These are phyloP conservation scores for Perithous albicinctus DNA, from an alignment of 2,888 invertebrate species.

Conservation along the genomic window DNA sequence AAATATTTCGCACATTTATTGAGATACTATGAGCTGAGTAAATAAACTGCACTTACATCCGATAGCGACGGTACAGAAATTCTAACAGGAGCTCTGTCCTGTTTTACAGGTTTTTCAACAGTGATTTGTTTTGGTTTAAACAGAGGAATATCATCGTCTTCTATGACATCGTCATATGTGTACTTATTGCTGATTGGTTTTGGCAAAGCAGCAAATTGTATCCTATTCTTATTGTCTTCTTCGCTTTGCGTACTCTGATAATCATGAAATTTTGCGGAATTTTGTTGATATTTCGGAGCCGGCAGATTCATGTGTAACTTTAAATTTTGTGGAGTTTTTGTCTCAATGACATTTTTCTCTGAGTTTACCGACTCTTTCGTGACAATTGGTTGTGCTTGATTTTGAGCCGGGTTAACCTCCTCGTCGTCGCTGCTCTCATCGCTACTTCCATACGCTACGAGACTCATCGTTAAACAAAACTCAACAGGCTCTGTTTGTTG, in stretches of 20 bases:
- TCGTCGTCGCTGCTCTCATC: slow-evolving; percentile 80
- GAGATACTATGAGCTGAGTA: not conserved
- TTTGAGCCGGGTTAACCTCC: slow-evolving; percentile 65
- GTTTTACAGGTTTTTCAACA: slow-evolving; percentile 73
- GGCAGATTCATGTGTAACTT: slow-evolving; percentile 37
- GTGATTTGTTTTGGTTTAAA: slow-evolving; percentile 76
- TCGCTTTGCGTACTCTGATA: not conserved
- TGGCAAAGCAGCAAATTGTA: slow-evolving; percentile 84
- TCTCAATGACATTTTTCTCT: not conserved
- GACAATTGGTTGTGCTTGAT: slow-evolving; percentile 19
- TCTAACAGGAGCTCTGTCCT: slow-evolving; percentile 86
- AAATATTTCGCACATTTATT: too few species aligned
- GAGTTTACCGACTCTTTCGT: slow-evolving; percentile 6
- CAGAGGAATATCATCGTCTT: slow-evolving; percentile 87
- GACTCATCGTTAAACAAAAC: slow-evolving; percentile 75
- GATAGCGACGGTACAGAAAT: slow-evolving; percentile 90
- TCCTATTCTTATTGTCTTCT: not conserved
- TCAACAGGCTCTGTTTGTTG: not conserved
- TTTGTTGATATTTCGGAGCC: slow-evolving; percentile 35
- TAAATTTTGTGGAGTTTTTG: slow-evolving; percentile 14
- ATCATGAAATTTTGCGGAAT: not conserved
- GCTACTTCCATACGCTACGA: slow-evolving; percentile 82
- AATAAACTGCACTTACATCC: slow-evolving; percentile 85
- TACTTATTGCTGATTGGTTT: slow-evolving; percentile 82
- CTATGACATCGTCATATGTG: slow-evolving; percentile 69